Evolutionary conservation across 1,140 invertebrate species (phyloP), one percentile per base, ranked within the genome.

Genomic region (Riptortus pedestris): DNA sequence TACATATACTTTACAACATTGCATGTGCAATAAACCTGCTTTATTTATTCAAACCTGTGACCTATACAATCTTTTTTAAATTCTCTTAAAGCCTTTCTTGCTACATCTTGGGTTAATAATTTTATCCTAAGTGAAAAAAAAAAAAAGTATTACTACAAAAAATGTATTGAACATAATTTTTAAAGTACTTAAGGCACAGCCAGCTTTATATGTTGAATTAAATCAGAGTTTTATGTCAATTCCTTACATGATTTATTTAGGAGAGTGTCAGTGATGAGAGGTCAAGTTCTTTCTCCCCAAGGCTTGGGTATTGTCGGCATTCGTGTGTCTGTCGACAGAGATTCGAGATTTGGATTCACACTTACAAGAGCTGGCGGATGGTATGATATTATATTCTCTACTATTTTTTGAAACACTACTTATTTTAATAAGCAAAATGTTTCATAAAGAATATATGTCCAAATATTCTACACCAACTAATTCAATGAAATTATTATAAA

Each of bases 231-330:
- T n/a, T n/a, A n/a, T n/a, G n/a, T n/a, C n/a, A n/a, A n/a, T n/a
- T n/a, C n/a, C n/a, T n/a, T n/a, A n/a, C n/a, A 38, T 59, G 31
- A 33, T 59, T 59, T 73, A 79, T 80, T 72, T 81, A 98, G 95
- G 79, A 92, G 96, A 75, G 94, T 96, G 70, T 95, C 96, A 70
- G 94, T 99, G 71, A 96, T 99, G 82, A 84, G 96, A 72, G 96
- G 96, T 66, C 89, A 92, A 77, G 93, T 98, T 66, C 83, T 96
- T 62, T 91, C 92, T 52, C 84, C 86, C 63, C 90, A 95, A 78
- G 93, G 93, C 67, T 85, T 94, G 62, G 93, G 95, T 63, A 88
- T 99, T 75, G 88, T 94, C 72, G 95, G 95, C 70, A 94, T 98
- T 70, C 81, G 95, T 67, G 94, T 99, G n/a, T 91, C 90, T 48